Evolutionary conservation across 2,113 vertebrate genomes (phyloP), one percentile per base, ranked within the genome.

Genomic region (Myocastor coypus): DNA sequence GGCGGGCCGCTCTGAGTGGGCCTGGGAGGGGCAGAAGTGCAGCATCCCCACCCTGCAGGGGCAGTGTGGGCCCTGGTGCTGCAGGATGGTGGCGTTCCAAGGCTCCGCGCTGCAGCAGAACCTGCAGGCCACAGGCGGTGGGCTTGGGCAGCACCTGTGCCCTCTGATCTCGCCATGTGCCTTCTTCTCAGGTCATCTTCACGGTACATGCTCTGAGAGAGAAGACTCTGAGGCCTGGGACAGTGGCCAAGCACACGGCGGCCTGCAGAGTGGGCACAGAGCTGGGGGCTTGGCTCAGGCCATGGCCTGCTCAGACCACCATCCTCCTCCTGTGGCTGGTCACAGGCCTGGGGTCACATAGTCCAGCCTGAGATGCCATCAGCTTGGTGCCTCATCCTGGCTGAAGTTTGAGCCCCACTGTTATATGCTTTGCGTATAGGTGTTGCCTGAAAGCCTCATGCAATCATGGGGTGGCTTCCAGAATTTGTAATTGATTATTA

Each of bases 201-300:
- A 13, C 50, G 19, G 55, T 7, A 52, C 71, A n/a, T 26, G 32
- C 63, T 22, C 40, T 63, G 52, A 40, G 2, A 3, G 24, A 82
- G 83, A 68, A 37, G 52, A 59, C 42, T 7, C 46, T 0, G 19
- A 57, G 84, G 42, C 84, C 81, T 30, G 11, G 0, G 24, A 14
- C 57, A 4, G 5, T 34, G 3, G 32, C 11, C 19, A 8, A 37
- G 68, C n/a, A 9, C 12, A 7, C 4, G 19, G 12, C 4, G 0
- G 32, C 34, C 57, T 2, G 9, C 55, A 1, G 8, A 7, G 50
- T 37, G 0, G 1, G 0, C 1, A 13, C 9, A 0, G 75, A n/a
- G 37, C 12, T 12, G n/a, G 42, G n/a, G 37, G 40, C 3, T 57
- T 2, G 24, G 52, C 10, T 64, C 42, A 5, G 34, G 32, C 30